Conservation (phyloP, 2,797 vertebrate genomes). For the Ataeniobius toweri region DNA sequence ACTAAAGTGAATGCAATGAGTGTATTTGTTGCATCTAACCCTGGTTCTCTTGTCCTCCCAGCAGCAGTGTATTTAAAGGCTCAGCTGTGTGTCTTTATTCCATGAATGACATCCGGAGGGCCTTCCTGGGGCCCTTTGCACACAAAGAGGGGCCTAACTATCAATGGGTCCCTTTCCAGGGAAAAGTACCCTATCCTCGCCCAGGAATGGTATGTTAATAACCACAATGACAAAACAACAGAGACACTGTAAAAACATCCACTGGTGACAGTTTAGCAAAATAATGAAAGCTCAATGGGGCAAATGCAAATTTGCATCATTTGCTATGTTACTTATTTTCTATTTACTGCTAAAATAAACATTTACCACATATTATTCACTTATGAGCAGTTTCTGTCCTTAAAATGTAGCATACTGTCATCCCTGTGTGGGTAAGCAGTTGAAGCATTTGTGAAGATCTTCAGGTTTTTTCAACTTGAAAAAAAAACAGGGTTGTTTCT, state of each 20-base stretch:
- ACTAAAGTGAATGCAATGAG: slow-evolving; percentile 4
- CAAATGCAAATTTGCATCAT: not conserved
- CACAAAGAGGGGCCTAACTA: slow-evolving; percentile 98
- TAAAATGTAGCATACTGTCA: not conserved
- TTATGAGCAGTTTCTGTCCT: not conserved
- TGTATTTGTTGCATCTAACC: slow-evolving; percentile 48
- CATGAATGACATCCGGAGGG: slow-evolving; percentile 96
- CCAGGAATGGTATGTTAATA: slow-evolving; percentile 90
- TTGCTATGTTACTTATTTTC: not conserved
- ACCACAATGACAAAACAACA: not conserved
- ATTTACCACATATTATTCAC: too few species aligned
- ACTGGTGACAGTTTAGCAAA: not conserved
- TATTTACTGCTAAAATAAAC: too few species aligned
- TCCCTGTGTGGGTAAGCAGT: not conserved
- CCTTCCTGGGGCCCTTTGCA: slow-evolving; percentile 97
- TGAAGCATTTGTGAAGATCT: not conserved
- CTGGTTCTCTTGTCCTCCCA: slow-evolving; percentile 38
- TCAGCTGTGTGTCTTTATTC: slow-evolving; percentile 94
- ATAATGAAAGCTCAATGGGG: not conserved
- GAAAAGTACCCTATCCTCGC: slow-evolving; percentile 95
- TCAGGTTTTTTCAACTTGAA: not conserved
- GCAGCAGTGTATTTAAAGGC: slow-evolving; percentile 93
- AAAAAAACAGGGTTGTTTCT: too few species aligned
- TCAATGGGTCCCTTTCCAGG: slow-evolving; percentile 97
- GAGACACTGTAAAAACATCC: not conserved